phyloP scores from a whole-genome alignment of 2,113 vertebrate species.

The Pholis gunnellus region DNA sequence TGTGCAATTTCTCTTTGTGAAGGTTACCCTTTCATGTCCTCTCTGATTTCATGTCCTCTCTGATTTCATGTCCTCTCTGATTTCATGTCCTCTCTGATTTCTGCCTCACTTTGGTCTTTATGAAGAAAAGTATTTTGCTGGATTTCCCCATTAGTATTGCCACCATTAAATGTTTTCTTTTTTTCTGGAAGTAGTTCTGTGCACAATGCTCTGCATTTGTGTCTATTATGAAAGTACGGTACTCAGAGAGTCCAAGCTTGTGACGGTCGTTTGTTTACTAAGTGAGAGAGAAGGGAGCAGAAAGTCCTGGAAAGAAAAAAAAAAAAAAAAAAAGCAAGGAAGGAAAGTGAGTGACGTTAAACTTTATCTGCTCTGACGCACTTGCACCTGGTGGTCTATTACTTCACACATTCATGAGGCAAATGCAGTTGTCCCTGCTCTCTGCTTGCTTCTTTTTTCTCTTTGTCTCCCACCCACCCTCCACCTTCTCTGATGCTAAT shows the following conservation, averaged over 20 bases:
- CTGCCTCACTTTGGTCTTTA: constrained; percentile 29
- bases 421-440: constrained; percentile 16
- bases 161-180: background rate
- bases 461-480: background rate
- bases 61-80: constrained; percentile 37
- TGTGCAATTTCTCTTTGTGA: constrained; percentile 29
- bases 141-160: constrained; percentile 21
- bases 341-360: constrained; percentile 40
- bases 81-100: constrained; percentile 57
- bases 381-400: constrained; percentile 22
- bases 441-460: background rate
- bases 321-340: constrained; percentile 2
- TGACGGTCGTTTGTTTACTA: constrained; percentile 41
- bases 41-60: too few species aligned
- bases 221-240: background rate
- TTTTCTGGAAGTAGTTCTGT: background rate
- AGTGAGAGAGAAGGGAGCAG: constrained; percentile 32
- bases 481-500: constrained; percentile 1
- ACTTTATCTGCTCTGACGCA: constrained; percentile 58
- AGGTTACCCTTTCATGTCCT: constrained; percentile 62
- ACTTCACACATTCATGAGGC: constrained; percentile 43
- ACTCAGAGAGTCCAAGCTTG: constrained; percentile 2
- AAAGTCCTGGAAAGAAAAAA: background rate
- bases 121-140: constrained; percentile 4
- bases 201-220: background rate